phyloP scores from a whole-genome alignment of 2,888 invertebrate species.

The Nematopogon swammerdamellus region DNA sequence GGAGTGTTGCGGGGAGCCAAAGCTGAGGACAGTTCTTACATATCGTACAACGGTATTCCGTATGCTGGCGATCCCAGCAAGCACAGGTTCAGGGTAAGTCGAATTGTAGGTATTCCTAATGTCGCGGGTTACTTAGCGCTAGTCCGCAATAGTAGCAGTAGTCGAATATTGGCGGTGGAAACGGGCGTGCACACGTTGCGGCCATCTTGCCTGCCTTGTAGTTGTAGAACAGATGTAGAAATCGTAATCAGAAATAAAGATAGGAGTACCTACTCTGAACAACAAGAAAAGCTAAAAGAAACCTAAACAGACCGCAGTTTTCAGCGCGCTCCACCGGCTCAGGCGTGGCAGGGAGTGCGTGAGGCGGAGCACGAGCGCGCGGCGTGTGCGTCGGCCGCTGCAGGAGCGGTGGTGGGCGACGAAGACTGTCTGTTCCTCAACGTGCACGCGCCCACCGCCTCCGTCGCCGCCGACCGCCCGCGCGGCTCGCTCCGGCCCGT shows the following conservation, averaged over 20 bases:
- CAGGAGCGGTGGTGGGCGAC: slow-evolving; percentile 19
- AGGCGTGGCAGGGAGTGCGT: slow-evolving; percentile 28
- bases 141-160: too few species aligned
- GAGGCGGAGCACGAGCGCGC: slow-evolving; percentile 18
- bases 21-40: slow-evolving; percentile 21
- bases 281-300: too few species aligned
- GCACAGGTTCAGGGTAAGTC: slow-evolving; percentile 29
- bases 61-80: slow-evolving; percentile 23
- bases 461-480: slow-evolving; percentile 21
- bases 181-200: too few species aligned
- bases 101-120: too few species aligned
- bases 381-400: slow-evolving; percentile 21
- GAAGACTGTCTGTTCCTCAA: slow-evolving; percentile 66
- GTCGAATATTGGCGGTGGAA: too few species aligned
- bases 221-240: too few species aligned
- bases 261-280: too few species aligned
- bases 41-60: slow-evolving; percentile 36
- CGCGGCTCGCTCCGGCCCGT: slow-evolving; percentile 25
- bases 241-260: too few species aligned
- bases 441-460: slow-evolving; percentile 55
- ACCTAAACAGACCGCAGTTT: too few species aligned
- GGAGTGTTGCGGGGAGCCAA: slow-evolving; percentile 26
- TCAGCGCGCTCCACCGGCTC: slow-evolving; percentile 34
- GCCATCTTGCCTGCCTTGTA: too few species aligned
- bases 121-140: too few species aligned